Evolutionary conservation across 2,113 vertebrate species (phyloP).

Genomic region (Labrus mixtus): DNA sequence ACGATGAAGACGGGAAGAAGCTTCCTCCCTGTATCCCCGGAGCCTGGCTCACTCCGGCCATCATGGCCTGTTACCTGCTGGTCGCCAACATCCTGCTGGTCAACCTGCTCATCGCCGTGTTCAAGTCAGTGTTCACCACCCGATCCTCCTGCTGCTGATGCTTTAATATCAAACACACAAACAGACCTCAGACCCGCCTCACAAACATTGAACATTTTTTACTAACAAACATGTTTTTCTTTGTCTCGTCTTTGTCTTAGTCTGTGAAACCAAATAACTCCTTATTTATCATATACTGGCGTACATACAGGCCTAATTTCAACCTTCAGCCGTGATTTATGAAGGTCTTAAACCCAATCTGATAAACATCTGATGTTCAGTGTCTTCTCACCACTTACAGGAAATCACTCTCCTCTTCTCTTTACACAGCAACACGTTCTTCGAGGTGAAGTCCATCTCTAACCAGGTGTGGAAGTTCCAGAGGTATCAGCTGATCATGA

Average conservation of each 20-base stretch:
- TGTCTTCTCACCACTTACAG: not conserved
- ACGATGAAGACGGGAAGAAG: conserved; percentile 96
- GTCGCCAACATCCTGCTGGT: conserved; percentile 98
- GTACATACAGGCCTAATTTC: too few species aligned
- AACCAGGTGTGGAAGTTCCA: conserved; percentile 99
- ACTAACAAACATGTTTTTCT: too few species aligned
- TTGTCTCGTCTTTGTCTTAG: too few species aligned
- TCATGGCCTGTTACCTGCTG: conserved; percentile 98
- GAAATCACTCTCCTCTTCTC: not conserved
- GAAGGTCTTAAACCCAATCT: too few species aligned
- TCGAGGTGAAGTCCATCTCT: conserved; percentile 98
- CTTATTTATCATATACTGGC: too few species aligned
- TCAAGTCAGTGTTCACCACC: conserved; percentile 88
- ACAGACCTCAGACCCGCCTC: not conserved
- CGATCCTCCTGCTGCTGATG: too few species aligned
- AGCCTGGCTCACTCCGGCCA: conserved; percentile 96
- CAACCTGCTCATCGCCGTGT: conserved; percentile 97
- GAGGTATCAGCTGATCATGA: conserved; percentile 97
- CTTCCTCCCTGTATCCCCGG: conserved; percentile 97
- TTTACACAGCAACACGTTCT: conserved; percentile 93
- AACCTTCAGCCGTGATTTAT: too few species aligned
- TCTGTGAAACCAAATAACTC: too few species aligned
- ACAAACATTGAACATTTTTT: too few species aligned
- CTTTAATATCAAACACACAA: too few species aligned
- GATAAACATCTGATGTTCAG: too few species aligned